A percentile compares a stretch with the other conserved stretches of the same genome.
These are phyloP conservation scores for Dromius quadrimaculatus DNA, from an alignment of 2,888 invertebrate genomes.

Conservation along the genomic window DNA sequence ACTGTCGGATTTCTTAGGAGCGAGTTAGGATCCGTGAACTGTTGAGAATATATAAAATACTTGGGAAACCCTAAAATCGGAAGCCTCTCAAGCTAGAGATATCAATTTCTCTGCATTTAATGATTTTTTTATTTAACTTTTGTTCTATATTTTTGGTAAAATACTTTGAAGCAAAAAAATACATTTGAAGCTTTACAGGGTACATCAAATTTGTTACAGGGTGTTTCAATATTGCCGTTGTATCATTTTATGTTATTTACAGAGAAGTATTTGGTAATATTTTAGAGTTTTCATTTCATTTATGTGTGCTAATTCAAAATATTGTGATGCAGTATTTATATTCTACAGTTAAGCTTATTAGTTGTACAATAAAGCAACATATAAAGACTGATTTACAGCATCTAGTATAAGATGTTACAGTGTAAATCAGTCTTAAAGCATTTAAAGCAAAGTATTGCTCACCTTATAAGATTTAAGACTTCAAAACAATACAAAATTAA, in stretches of 20 bases:
- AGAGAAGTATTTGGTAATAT: neutral
- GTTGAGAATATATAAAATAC: too few species aligned
- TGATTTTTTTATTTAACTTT: too few species aligned
- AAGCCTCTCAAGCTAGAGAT: too few species aligned
- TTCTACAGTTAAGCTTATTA: neutral
- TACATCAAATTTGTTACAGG: neutral
- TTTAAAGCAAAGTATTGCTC: constrained; percentile 28
- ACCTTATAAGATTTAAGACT: constrained; percentile 28
- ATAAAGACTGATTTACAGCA: constrained; percentile 13
- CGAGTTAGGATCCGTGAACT: too few species aligned
- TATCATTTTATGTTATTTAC: constrained; percentile 9
- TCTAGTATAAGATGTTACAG: neutral
- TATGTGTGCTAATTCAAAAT: too few species aligned
- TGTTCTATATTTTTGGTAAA: too few species aligned
- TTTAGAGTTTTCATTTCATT: too few species aligned
- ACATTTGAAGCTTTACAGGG: neutral
- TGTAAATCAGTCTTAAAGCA: constrained; percentile 16
- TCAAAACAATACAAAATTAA: constrained; percentile 37
- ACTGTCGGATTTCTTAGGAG: too few species aligned
- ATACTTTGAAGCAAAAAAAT: too few species aligned
- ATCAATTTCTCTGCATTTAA: too few species aligned
- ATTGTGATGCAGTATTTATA: too few species aligned
- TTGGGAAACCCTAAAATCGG: too few species aligned
- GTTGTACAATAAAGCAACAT: constrained; percentile 5
- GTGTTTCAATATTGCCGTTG: neutral